Percentiles rank a stretch among this genome's conserved stretches.
Evolutionary conservation across 2,888 invertebrate genomes (phyloP).

Genomic region (Lepidocyrtinus sp.): DNA sequence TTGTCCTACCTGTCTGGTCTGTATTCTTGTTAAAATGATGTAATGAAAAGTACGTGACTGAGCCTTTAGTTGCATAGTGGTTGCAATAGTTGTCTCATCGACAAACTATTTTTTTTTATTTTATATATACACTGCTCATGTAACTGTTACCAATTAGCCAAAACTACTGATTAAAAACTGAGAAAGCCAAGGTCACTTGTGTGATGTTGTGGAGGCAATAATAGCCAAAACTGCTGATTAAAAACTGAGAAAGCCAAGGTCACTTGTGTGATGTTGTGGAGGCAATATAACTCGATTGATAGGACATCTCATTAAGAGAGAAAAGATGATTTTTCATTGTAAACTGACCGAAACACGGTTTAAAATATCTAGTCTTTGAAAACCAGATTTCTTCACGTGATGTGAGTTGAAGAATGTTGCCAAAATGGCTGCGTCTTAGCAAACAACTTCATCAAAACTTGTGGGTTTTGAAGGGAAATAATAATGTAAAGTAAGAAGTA

Average conservation of each 20-base stretch:
- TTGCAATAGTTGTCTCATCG: no score
- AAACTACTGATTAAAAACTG: slow-evolving; percentile 24
- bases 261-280: no score
- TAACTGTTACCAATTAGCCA: slow-evolving; percentile 24
- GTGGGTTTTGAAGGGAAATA: no score
- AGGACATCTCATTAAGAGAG: slow-evolving; percentile 29
- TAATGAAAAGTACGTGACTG: no score
- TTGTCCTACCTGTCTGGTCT: no score
- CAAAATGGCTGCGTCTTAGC: no score
- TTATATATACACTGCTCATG: no score
- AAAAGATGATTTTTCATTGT: background rate
- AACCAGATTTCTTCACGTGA: slow-evolving; percentile 13
- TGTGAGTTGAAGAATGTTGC: background rate
- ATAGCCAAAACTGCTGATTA: slow-evolving; percentile 24
- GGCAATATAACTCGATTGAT: background rate
- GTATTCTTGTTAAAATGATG: no score
- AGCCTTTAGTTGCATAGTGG: no score
- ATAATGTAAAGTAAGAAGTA: no score
- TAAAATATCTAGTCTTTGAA: slow-evolving; percentile 17
- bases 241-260: slow-evolving; percentile 30
- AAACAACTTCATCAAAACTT: slow-evolving; percentile 33
- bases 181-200: slow-evolving; percentile 33
- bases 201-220: no score
- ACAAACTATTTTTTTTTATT: no score
- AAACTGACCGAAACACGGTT: slow-evolving; percentile 29